A percentile compares a stretch with the other conserved stretches of the same genome.
phyloP scores from a whole-genome alignment of 2,888 invertebrate species.

The Carterocephalus palaemon region DNA sequence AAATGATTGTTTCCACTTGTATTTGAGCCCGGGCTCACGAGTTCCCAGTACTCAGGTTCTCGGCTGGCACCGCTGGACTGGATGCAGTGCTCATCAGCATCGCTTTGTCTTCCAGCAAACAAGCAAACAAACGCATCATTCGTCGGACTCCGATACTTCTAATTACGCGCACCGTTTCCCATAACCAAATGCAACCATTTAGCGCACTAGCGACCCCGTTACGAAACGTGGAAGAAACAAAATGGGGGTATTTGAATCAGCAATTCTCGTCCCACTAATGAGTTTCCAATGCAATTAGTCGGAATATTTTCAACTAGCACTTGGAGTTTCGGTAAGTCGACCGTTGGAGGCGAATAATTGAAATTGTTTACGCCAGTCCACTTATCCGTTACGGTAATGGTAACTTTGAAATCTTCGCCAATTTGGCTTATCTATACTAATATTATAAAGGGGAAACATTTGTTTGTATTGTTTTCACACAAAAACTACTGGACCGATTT shows the following conservation, averaged over 20 bases:
- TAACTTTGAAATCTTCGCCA: background rate
- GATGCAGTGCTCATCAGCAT: no score
- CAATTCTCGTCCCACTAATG: conserved; percentile 59
- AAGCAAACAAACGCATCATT: no score
- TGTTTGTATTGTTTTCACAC: no score
- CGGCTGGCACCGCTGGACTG: no score
- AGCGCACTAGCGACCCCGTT: conserved; percentile 47
- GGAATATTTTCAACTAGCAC: conserved; percentile 38
- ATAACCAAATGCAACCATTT: conserved; percentile 43
- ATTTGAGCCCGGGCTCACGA: no score
- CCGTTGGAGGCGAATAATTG: conserved; percentile 19
- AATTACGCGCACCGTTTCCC: conserved; percentile 34
- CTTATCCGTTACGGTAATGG: background rate
- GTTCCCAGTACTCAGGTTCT: no score
- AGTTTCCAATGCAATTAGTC: conserved; percentile 55
- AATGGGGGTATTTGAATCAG: conserved; percentile 61
- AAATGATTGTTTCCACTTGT: no score
- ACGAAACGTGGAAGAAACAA: conserved; percentile 51
- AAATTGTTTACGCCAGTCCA: conserved; percentile 8
- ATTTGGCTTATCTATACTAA: no score
- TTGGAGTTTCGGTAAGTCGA: conserved; percentile 29
- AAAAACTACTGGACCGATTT: no score
- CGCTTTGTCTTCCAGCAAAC: no score
- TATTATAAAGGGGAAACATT: no score
- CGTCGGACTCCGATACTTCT: conserved; percentile 13